A percentile compares a stretch with the other conserved stretches of the same genome.
phyloP scores from a whole-genome alignment of 1,140 invertebrate genomes.

The Drosophila mojavensis region DNA sequence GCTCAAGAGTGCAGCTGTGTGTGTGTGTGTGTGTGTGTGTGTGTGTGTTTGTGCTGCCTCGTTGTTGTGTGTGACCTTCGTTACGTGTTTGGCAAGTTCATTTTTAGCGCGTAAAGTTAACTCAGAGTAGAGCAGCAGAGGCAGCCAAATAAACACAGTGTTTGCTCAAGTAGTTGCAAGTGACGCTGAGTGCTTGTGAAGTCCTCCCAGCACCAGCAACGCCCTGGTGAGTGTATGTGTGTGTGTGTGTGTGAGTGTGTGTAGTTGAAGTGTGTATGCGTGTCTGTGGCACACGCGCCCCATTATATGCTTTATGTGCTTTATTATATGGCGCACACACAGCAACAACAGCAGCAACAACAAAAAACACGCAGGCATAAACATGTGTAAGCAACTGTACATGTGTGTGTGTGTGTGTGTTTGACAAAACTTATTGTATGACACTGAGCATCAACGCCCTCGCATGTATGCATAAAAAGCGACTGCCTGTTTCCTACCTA shows the following conservation, averaged over 20 bases:
- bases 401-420: constrained; percentile 27
- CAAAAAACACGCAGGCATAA: constrained; percentile 30
- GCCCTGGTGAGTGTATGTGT: constrained; percentile 4
- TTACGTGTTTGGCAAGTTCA: constrained; percentile 82
- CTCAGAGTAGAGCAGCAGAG: constrained; percentile 47
- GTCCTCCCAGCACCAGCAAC: neutral
- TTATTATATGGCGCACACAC: constrained; percentile 56
- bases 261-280: constrained; percentile 47
- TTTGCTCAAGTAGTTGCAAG: constrained; percentile 60
- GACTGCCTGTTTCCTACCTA: constrained; percentile 47
- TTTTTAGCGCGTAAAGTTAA: constrained; percentile 73
- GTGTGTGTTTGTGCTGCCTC: constrained; percentile 30
- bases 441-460: constrained; percentile 13
- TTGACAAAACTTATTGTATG: constrained; percentile 49
- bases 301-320: constrained; percentile 64
- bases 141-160: constrained; percentile 60
- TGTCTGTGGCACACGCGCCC: constrained; percentile 65
- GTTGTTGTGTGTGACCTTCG: constrained; percentile 72
- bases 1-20: constrained; percentile 41
- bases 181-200: constrained; percentile 50
- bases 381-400: constrained; percentile 52
- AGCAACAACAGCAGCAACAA: neutral
- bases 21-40: neutral
- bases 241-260: constrained; percentile 17
- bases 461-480: constrained; percentile 27